Conservation (phyloP, 64 coral and sea anemone species). For the Dendronephthya gigantea region DNA sequence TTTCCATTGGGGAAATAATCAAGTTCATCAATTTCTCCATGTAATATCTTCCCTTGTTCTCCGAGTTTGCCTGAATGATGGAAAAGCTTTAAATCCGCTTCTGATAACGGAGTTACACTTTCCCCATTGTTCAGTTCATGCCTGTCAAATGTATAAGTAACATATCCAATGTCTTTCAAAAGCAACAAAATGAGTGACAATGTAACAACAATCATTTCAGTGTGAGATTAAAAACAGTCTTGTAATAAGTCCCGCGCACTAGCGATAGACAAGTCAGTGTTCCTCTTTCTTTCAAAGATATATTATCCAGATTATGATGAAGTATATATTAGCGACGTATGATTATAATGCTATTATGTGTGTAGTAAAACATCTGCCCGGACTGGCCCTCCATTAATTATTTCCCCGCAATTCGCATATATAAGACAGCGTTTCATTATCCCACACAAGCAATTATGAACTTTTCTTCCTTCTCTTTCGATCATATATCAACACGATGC, state of each 20-base stretch:
- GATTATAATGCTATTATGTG: no score
- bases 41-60: slow-evolving; percentile 57
- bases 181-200: neutral
- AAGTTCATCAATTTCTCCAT: slow-evolving; percentile 70
- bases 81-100: neutral
- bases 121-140: neutral
- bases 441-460: neutral
- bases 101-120: neutral
- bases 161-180: neutral
- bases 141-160: neutral
- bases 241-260: no score
- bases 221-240: no score
- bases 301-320: no score
- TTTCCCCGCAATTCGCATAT: neutral
- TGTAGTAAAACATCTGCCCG: no score
- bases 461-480: neutral
- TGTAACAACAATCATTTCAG: no score
- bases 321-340: no score
- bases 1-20: slow-evolving; percentile 80
- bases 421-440: neutral
- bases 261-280: no score
- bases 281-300: no score
- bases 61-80: slow-evolving; percentile 67
- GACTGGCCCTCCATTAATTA: neutral
- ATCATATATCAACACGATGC: neutral